phyloP scores from a whole-genome alignment of 1,140 invertebrate genomes.

The Condylostylus longicornis region DNA sequence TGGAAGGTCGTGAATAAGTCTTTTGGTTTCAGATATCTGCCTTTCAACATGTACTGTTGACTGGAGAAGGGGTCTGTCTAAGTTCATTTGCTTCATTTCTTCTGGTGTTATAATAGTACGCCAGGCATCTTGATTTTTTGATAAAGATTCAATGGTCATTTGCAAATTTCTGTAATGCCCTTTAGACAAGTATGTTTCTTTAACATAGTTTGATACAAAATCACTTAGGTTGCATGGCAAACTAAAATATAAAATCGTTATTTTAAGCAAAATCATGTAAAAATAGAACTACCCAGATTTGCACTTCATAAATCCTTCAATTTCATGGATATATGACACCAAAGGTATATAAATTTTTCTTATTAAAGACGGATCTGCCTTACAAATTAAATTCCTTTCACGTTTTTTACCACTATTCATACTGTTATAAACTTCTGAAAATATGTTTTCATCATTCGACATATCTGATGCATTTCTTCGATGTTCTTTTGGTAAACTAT shows the following conservation, averaged over 20 bases:
- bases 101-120: constrained; percentile 50
- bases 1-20: constrained; percentile 54
- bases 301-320: constrained; percentile 50
- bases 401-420: constrained; percentile 22
- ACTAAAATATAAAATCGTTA: constrained; percentile 5
- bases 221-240: constrained; percentile 50
- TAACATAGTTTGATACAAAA: constrained; percentile 61
- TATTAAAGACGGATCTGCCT: constrained; percentile 58
- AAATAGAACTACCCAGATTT: constrained; percentile 38
- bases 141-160: constrained; percentile 46
- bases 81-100: constrained; percentile 42
- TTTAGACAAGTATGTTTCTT: constrained; percentile 49
- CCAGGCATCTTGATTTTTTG: constrained; percentile 60
- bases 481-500: constrained; percentile 45
- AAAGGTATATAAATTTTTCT: constrained; percentile 59
- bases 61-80: constrained; percentile 52
- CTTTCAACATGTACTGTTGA: constrained; percentile 49
- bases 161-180: constrained; percentile 41
- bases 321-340: constrained; percentile 59
- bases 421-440: constrained; percentile 4
- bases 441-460: constrained; percentile 23
- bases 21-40: constrained; percentile 50
- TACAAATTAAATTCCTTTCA: constrained; percentile 48
- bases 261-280: not conserved
- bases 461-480: constrained; percentile 30